A percentile compares a stretch with the other conserved stretches of the same genome.
Conservation (phyloP, 2,113 vertebrate species). For the Oreochromis tanganicae region DNA sequence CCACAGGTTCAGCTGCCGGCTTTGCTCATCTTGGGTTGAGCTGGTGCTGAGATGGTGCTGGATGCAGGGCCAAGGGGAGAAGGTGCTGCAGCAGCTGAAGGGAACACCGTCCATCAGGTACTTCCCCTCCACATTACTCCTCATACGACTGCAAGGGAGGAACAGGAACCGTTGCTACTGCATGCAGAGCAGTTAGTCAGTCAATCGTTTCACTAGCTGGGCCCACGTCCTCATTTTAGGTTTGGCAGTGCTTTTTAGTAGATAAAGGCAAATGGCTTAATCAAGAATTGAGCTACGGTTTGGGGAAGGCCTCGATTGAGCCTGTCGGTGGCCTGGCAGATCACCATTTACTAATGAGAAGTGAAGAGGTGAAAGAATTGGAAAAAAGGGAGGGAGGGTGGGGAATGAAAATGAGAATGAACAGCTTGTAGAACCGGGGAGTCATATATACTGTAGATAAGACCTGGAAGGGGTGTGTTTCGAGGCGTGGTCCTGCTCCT, state of each 20-base stretch:
- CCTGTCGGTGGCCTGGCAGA: background rate
- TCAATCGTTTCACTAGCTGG: background rate
- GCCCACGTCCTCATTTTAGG: background rate
- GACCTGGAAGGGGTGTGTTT: no score
- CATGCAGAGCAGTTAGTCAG: background rate
- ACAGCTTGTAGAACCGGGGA: no score
- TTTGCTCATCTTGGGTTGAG: slow-evolving; percentile 73
- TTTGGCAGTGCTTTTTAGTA: background rate
- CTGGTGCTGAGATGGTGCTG: slow-evolving; percentile 81
- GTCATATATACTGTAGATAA: no score
- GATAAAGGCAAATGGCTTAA: background rate
- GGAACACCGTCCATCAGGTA: slow-evolving; percentile 82
- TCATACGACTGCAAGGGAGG: slow-evolving; percentile 69
- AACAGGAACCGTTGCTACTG: background rate
- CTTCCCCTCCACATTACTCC: slow-evolving; percentile 79
- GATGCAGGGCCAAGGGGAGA: slow-evolving; percentile 83
- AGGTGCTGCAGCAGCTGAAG: slow-evolving; percentile 86
- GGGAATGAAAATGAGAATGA: no score
- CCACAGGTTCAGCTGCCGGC: slow-evolving; percentile 82
- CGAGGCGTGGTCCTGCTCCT: no score
- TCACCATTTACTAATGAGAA: background rate
- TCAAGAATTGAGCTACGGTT: background rate
- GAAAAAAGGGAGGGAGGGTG: background rate
- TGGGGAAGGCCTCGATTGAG: background rate
- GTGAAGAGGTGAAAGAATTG: background rate